Evolutionary conservation across 2,113 vertebrate species (phyloP).

Genomic region (Terrapene triunguis): DNA sequence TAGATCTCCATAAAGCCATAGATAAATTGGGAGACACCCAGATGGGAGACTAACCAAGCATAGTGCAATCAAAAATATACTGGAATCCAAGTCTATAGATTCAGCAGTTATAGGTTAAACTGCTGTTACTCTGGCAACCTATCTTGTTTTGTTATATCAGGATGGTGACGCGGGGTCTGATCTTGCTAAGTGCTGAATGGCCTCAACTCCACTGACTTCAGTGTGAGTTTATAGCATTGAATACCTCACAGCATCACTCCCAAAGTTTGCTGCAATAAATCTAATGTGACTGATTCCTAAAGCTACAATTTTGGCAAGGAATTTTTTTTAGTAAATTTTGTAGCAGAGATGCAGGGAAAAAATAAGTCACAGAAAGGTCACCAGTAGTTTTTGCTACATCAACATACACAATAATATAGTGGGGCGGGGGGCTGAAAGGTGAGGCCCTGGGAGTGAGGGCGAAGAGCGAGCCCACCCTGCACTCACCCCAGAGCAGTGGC

Average conservation of each 20-base stretch:
- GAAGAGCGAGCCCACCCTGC: not conserved
- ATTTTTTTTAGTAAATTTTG: not conserved
- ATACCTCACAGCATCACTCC: conserved; percentile 1
- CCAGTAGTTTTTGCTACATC: not conserved
- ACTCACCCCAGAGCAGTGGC: not conserved
- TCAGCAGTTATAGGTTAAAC: not conserved
- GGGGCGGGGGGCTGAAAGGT: not conserved
- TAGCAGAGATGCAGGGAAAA: not conserved
- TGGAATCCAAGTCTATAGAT: rapidly evolving
- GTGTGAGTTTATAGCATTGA: not conserved
- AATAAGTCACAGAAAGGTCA: not conserved
- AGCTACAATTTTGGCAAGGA: not conserved
- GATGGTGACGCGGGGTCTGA: not conserved
- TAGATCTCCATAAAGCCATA: not conserved
- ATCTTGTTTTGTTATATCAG: not conserved
- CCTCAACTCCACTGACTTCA: not conserved
- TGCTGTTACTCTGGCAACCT: not conserved
- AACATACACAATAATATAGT: not conserved
- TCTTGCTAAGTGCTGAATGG: conserved; percentile 16
- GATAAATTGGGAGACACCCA: not conserved
- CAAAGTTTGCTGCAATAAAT: not conserved
- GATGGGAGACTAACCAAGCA: not conserved
- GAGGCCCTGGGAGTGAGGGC: not conserved
- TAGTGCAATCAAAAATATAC: rapidly evolving
- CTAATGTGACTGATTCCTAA: not conserved